A percentile compares a stretch with the other conserved stretches of the same genome.
These are phyloP conservation scores for Epinotia nisella DNA, from an alignment of 2,888 invertebrate species.

Conservation along the genomic window DNA sequence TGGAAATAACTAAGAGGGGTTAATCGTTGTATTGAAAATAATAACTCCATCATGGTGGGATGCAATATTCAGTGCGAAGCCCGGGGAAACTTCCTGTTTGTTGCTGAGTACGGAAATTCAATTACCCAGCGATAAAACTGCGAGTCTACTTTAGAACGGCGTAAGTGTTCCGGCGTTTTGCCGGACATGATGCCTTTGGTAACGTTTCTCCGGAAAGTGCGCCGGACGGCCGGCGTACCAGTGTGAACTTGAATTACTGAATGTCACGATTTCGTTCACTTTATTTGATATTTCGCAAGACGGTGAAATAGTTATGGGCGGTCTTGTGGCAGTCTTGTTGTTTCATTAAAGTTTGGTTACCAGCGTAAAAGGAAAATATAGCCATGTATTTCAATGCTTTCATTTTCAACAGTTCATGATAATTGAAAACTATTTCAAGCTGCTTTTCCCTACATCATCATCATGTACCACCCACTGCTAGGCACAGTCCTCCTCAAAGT, in stretches of 20 bases:
- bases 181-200: not conserved
- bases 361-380: conserved; percentile 2
- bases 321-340: conserved; percentile 24
- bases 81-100: conserved; percentile 78
- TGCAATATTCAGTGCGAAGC: conserved; percentile 70
- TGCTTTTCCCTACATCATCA: too few relatives aligned
- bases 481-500: too few relatives aligned
- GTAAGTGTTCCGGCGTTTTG: conserved; percentile 1
- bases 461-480: too few relatives aligned
- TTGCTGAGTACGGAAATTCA: conserved; percentile 79
- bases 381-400: not conserved
- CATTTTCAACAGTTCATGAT: not conserved
- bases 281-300: conserved; percentile 35
- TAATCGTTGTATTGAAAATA: conserved; percentile 68
- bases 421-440: not conserved
- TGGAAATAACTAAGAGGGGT: conserved; percentile 44
- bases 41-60: conserved; percentile 68
- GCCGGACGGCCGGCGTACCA: conserved; percentile 39
- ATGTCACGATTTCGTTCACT: conserved; percentile 40
- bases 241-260: conserved; percentile 45
- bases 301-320: conserved; percentile 8
- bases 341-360: conserved; percentile 17
- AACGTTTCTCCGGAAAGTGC: conserved; percentile 13
- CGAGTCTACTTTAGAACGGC: conserved; percentile 47
- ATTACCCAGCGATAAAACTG: conserved; percentile 80